Evolutionary conservation across 1,140 invertebrate species (phyloP), one percentile per base, ranked within the genome.

Genomic region (Chlorops oryzae): DNA sequence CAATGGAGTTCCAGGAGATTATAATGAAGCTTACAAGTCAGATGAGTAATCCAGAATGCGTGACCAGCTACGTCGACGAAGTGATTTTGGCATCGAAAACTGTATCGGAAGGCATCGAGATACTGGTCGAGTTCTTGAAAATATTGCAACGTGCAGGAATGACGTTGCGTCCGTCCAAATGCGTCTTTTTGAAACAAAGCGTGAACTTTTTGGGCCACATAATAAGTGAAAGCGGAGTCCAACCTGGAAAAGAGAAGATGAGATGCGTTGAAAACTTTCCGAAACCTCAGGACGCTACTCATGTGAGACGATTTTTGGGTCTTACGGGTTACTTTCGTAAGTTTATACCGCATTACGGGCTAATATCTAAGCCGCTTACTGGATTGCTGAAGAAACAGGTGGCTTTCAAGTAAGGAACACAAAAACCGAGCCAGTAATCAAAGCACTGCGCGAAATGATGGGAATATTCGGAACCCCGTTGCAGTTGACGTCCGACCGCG

Each of bases 21-120:
- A 63, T 71, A n/a, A 79, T 78, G 53, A 46, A 46, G 28, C 28
- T 15, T 65, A 68, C 6, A 55, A 64, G 9, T 32, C 28, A 9
- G 28, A 12, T 44, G 9, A 27, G 15, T 17, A 10, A 65, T 42
- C 66, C 20, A 39, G 21, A 12, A 44, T 52, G 40, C 46, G 49
- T 18, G 45, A 22, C 25, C 27, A 41, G 10, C 27, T 55, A 59
- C 39, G 21, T 48, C 22, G 56, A 59, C 23, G 56, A 58, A 32
- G 50, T 59, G 5, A 35, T 59, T 0, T 39, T 58, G 15, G 37
- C 52, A 13, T 49, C 49, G 3, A 32, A 2, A 17, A 55, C 41
- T 5, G 34, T 55, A 18, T 48, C 52, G 25, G 54, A 65, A 27
- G 56, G 51, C 24, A 46, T 60, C 9, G 13, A 48, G 34, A 50